Conservation (phyloP, 2,888 invertebrate species). For the Ommatoiulus sabulosus region DNA sequence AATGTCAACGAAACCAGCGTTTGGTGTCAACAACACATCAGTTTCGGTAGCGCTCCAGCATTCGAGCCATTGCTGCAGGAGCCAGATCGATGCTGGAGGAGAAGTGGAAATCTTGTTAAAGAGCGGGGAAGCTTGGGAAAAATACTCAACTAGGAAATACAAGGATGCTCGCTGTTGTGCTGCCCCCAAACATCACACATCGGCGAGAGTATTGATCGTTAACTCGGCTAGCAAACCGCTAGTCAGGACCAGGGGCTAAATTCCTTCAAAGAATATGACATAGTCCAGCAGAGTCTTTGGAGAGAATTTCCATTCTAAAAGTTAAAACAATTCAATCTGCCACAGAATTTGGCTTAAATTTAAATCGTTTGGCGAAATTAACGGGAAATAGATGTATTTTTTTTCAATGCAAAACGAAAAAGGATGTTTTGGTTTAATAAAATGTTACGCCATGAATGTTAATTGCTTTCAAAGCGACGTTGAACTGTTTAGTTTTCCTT, state of each 20-base stretch:
- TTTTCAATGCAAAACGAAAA: too few relatives aligned
- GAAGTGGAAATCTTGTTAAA: not conserved
- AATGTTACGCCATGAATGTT: too few relatives aligned
- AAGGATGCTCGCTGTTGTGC: not conserved
- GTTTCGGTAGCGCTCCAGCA: constrained; percentile 23
- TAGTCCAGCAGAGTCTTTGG: too few relatives aligned
- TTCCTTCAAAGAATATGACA: not conserved
- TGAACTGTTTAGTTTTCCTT: too few relatives aligned
- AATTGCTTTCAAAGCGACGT: too few relatives aligned
- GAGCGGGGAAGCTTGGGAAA: not conserved
- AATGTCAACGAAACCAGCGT: constrained; percentile 45
- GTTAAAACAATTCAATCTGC: too few relatives aligned
- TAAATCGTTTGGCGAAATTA: too few relatives aligned
- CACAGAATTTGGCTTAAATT: too few relatives aligned
- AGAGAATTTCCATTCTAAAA: too few relatives aligned
- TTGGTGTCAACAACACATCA: constrained; percentile 49
- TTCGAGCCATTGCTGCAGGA: not conserved
- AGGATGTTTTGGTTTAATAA: too few relatives aligned
- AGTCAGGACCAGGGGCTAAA: not conserved
- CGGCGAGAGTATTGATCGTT: not conserved
- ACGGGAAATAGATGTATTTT: too few relatives aligned
- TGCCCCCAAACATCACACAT: not conserved
- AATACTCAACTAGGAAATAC: not conserved
- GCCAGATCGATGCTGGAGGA: constrained; percentile 50
- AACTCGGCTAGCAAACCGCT: not conserved